phyloP scores from a whole-genome alignment of 2,797 vertebrate genomes.

The Delichon dasypus region DNA sequence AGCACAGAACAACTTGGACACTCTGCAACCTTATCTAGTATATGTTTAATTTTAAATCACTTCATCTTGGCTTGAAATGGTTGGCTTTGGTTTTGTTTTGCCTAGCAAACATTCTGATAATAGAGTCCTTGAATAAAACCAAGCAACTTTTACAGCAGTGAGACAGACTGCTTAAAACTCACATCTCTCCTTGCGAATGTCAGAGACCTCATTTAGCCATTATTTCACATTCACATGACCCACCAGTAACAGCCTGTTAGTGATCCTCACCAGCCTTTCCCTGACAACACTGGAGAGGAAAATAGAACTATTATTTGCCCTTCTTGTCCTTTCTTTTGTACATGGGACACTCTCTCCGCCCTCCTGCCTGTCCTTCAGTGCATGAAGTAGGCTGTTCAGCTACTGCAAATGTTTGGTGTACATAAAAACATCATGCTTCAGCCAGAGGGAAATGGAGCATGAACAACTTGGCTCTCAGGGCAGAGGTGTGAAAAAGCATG shows the following conservation, averaged over 20 bases:
- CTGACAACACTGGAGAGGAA: slow-evolving; percentile 7
- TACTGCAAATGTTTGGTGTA: not conserved
- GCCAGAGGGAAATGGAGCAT: not conserved
- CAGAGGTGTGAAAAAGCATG: not conserved
- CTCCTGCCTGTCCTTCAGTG: not conserved
- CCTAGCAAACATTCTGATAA: not conserved
- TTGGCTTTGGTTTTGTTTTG: not conserved
- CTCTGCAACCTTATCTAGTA: not conserved
- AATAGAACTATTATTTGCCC: not conserved
- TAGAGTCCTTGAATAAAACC: not conserved
- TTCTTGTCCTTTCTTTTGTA: not conserved
- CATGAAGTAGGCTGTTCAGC: not conserved
- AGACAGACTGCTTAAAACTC: not conserved
- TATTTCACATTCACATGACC: not conserved
- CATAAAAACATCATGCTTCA: not conserved
- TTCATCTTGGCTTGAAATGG: not conserved
- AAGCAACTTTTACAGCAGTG: not conserved
- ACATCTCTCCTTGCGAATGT: not conserved
- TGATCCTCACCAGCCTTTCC: not conserved
- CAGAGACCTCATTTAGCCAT: not conserved
- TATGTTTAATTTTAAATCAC: not conserved
- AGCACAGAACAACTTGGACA: not conserved
- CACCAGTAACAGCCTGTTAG: not conserved
- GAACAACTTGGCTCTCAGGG: not conserved
- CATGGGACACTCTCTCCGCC: not conserved